phyloP scores from a whole-genome alignment of 2,797 vertebrate species.

The Hafferia zeledoni region DNA sequence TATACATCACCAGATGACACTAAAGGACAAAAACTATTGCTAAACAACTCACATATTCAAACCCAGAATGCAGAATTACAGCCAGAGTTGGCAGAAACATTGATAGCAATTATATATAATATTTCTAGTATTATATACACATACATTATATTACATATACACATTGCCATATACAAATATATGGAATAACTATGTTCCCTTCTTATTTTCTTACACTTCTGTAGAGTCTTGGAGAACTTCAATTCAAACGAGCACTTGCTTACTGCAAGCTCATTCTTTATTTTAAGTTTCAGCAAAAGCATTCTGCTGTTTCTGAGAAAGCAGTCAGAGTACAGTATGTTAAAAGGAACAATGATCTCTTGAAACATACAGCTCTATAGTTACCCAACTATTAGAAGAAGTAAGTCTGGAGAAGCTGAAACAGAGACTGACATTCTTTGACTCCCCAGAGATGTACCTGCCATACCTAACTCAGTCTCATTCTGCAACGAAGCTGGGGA shows the following conservation, averaged over 20 bases:
- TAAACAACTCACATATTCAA: neutral
- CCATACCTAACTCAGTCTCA: neutral
- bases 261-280: neutral
- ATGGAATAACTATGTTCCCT: neutral
- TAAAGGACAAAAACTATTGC: neutral
- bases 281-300: neutral
- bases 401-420: neutral
- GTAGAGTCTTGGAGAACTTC: neutral
- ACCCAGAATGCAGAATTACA: neutral
- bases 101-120: neutral
- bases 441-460: neutral
- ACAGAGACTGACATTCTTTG: neutral
- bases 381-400: neutral
- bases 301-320: neutral
- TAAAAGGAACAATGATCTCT: neutral
- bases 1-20: neutral
- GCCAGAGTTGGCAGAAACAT: neutral
- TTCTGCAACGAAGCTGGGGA: neutral
- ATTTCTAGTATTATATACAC: neutral
- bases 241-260: neutral
- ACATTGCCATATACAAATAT: neutral
- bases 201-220: neutral
- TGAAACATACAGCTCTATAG: neutral
- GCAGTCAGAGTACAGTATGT: neutral
- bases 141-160: neutral